These are phyloP conservation scores for Rhogogaster chlorosoma DNA, from an alignment of 2,888 invertebrate genomes.

Conservation along the genomic window DNA sequence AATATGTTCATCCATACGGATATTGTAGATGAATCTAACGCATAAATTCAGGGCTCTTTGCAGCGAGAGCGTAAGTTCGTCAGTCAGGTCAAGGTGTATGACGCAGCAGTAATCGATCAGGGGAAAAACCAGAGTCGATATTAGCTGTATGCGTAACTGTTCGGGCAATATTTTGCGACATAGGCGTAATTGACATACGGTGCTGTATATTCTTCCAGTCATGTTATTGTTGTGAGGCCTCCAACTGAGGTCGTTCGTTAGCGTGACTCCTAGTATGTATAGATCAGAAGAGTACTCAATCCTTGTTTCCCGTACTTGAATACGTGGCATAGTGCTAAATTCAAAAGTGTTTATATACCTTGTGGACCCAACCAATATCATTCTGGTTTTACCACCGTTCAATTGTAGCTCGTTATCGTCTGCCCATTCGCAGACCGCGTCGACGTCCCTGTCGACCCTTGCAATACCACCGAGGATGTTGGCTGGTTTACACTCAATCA, in stretches of 20 bases:
- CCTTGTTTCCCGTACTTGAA: background rate
- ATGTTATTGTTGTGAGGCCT: background rate
- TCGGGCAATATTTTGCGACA: background rate
- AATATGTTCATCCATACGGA: background rate
- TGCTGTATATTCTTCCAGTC: background rate
- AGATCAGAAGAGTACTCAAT: background rate
- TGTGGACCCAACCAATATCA: background rate
- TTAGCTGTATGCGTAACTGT: background rate
- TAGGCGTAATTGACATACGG: background rate
- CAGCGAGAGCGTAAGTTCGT: background rate
- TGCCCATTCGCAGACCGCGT: background rate
- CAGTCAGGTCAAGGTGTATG: background rate
- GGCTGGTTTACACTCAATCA: background rate
- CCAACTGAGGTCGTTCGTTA: background rate
- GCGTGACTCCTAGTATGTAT: background rate
- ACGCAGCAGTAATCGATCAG: background rate
- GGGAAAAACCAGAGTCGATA: conserved; percentile 2
- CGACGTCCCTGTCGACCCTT: background rate
- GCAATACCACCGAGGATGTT: background rate
- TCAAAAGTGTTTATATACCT: background rate
- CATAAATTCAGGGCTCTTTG: background rate
- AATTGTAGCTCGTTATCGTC: background rate
- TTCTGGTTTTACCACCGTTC: background rate
- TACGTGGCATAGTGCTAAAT: background rate
- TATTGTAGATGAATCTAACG: background rate